Conservation (phyloP, 2,113 vertebrate genomes). For the Calidris pugnax region DNA sequence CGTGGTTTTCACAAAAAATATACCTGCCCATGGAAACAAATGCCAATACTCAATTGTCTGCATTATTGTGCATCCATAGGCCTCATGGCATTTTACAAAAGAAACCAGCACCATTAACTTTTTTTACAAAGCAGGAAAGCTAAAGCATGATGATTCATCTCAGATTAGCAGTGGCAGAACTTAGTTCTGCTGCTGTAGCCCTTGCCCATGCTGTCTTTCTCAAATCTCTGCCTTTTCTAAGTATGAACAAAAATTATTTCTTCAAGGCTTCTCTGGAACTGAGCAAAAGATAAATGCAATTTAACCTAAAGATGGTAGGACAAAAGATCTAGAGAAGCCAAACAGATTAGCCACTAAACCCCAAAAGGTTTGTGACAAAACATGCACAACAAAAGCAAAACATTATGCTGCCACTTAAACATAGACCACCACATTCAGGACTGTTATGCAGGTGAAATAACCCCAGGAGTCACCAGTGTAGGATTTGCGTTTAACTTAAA, state of each 20-base stretch:
- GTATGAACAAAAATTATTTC: neutral
- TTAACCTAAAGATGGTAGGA: neutral
- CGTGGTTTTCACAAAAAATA: neutral
- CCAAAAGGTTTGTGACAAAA: neutral
- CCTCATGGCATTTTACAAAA: neutral
- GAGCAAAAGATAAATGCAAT: neutral
- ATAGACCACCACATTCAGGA: neutral
- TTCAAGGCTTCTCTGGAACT: neutral
- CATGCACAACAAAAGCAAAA: neutral
- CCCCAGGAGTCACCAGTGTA: neutral
- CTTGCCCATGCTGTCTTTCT: neutral
- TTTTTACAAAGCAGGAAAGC: neutral
- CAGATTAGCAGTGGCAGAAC: neutral
- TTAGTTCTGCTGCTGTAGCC: neutral
- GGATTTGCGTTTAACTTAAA: neutral
- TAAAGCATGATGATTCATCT: neutral
- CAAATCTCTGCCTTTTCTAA: neutral
- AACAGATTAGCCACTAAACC: neutral
- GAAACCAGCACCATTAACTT: neutral
- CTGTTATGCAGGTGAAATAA: neutral
- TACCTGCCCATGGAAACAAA: neutral
- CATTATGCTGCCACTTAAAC: neutral
- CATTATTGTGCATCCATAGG: neutral
- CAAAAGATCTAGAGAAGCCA: rapidly evolving
- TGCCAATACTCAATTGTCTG: neutral